phyloP scores from a whole-genome alignment of 2,888 invertebrate genomes.

The Adineta ricciae region DNA sequence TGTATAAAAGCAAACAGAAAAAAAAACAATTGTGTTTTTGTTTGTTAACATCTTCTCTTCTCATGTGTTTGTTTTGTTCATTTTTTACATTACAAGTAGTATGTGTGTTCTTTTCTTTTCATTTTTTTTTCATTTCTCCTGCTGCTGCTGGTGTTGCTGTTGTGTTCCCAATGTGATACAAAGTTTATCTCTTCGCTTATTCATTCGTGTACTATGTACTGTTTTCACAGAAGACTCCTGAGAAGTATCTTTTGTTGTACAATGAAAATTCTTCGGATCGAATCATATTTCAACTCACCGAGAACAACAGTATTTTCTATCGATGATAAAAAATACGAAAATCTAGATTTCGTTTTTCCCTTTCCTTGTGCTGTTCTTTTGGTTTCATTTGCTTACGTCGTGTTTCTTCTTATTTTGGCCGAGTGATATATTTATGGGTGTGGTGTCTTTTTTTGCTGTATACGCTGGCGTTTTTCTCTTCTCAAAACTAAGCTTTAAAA shows the following conservation, averaged over 20 bases:
- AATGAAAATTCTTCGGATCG: background rate
- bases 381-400: background rate
- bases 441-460: background rate
- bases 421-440: slow-evolving; percentile 2
- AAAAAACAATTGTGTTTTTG: background rate
- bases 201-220: background rate
- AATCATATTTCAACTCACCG: background rate
- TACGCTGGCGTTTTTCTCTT: background rate
- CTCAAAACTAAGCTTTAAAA: background rate
- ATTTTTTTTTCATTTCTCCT: background rate
- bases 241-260: background rate
- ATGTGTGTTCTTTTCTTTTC: background rate
- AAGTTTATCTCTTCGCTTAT: background rate
- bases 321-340: background rate
- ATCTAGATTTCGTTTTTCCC: no score
- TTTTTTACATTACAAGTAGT: background rate
- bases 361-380: background rate
- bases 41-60: background rate
- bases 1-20: background rate
- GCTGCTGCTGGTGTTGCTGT: background rate
- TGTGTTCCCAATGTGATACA: background rate
- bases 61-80: background rate
- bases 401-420: background rate
- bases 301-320: slow-evolving; percentile 1
- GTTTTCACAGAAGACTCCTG: background rate